Conservation (phyloP, 2,888 invertebrate species). For the Listrodromus nycthemerus region DNA sequence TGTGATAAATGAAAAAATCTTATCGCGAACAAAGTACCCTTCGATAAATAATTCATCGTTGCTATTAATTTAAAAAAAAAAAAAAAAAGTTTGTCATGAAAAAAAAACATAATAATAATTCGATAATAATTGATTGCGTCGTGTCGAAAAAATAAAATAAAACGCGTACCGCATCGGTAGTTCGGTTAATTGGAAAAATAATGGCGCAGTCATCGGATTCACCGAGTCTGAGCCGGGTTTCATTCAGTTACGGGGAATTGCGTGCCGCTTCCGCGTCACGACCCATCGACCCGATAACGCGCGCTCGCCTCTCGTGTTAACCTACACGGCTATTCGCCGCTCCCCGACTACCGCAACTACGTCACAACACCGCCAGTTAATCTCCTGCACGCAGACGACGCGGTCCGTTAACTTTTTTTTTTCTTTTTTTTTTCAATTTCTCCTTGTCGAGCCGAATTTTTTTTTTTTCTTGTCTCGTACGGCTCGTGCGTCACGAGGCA, state of each 20-base stretch:
- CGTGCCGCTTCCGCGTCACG: conserved; percentile 62
- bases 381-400: neutral
- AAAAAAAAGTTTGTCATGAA: neutral
- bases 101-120: too few relatives aligned
- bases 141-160: neutral
- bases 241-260: conserved; percentile 62
- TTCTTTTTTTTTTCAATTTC: neutral
- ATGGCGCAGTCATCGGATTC: neutral
- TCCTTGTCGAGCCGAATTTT: neutral
- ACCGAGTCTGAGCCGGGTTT: conserved; percentile 43
- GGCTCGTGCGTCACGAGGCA: conserved; percentile 18
- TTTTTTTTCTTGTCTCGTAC: neutral
- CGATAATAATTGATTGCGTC: neutral
- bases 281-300: conserved; percentile 64
- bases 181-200: conserved; percentile 36
- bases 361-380: neutral
- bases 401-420: neutral
- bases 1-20: too few relatives aligned
- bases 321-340: conserved; percentile 5
- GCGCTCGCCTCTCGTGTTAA: conserved; percentile 28
- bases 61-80: neutral
- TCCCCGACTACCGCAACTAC: neutral
- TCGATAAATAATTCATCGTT: neutral
- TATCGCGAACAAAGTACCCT: neutral
- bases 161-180: neutral